Conservation (phyloP, 2,797 vertebrate species). For the Margarornis squamiger region DNA sequence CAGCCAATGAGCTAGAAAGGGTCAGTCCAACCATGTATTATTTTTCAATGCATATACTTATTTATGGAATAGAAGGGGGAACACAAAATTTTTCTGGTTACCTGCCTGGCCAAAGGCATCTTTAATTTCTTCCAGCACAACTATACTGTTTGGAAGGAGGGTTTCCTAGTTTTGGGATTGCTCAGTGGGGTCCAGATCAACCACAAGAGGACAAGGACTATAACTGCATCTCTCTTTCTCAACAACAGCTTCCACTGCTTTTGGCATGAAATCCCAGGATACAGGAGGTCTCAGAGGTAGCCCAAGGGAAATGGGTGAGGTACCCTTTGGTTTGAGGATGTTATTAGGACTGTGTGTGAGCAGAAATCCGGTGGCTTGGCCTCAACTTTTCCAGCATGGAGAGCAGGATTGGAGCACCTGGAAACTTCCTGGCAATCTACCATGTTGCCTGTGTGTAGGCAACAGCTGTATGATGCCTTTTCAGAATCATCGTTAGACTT, state of each 20-base stretch:
- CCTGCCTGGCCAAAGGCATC: background rate
- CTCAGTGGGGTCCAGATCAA: background rate
- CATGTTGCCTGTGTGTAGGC: background rate
- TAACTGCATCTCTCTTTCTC: background rate
- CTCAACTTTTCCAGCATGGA: background rate
- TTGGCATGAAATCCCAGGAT: background rate
- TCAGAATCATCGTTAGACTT: background rate
- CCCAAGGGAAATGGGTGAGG: background rate
- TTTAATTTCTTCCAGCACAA: background rate
- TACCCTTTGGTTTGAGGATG: background rate
- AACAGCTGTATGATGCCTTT: background rate
- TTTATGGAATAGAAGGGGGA: constrained; percentile 57
- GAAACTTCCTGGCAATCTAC: background rate
- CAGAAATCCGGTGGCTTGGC: background rate
- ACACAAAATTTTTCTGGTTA: background rate
- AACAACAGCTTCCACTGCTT: background rate
- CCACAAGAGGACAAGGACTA: background rate
- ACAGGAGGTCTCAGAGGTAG: background rate
- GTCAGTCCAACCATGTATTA: constrained; percentile 57
- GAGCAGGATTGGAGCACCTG: background rate
- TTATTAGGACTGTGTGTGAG: background rate
- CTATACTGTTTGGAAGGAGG: background rate
- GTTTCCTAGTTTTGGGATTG: background rate
- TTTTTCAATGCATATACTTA: constrained; percentile 64
- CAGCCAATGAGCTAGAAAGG: constrained; percentile 68